Evolutionary conservation across 2,888 invertebrate genomes (phyloP).

Genomic region (Platerodrilus igneus): DNA sequence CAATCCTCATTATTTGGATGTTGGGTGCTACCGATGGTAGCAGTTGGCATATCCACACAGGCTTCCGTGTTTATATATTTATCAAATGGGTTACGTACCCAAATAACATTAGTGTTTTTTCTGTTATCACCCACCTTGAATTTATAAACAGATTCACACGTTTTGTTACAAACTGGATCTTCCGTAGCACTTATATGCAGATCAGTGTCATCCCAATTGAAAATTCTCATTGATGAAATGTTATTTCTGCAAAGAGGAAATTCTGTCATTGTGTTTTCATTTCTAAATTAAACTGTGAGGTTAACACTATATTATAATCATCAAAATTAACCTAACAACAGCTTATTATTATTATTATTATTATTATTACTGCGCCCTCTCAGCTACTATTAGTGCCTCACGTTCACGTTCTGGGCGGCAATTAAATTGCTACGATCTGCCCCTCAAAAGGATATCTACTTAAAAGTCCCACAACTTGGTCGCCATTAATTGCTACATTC

Average conservation of each 20-base stretch:
- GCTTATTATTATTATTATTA: too few species aligned
- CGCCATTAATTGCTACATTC: too few species aligned
- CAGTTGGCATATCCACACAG: constrained; percentile 62
- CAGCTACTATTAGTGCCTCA: too few species aligned
- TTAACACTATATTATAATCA: too few species aligned
- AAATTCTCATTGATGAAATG: constrained; percentile 42
- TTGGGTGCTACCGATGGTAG: constrained; percentile 58
- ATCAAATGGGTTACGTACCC: constrained; percentile 42
- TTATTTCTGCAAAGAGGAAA: constrained; percentile 34
- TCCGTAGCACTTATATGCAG: constrained; percentile 37
- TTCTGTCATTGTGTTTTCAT: constrained; percentile 9
- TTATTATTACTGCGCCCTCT: too few species aligned
- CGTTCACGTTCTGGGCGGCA: too few species aligned
- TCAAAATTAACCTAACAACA: too few species aligned
- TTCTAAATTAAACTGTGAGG: constrained; percentile 3
- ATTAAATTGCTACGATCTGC: too few species aligned
- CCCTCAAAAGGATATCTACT: too few species aligned
- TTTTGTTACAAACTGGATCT: constrained; percentile 33
- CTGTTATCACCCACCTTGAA: constrained; percentile 26
- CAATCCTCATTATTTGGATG: constrained; percentile 76
- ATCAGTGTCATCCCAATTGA: constrained; percentile 37
- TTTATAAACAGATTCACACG: constrained; percentile 30
- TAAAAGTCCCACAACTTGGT: too few species aligned
- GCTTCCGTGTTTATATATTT: constrained; percentile 43
- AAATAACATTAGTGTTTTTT: constrained; percentile 42